Conservation (phyloP, 1,140 invertebrate genomes). For the Mycetomoellerius zeteki region DNA sequence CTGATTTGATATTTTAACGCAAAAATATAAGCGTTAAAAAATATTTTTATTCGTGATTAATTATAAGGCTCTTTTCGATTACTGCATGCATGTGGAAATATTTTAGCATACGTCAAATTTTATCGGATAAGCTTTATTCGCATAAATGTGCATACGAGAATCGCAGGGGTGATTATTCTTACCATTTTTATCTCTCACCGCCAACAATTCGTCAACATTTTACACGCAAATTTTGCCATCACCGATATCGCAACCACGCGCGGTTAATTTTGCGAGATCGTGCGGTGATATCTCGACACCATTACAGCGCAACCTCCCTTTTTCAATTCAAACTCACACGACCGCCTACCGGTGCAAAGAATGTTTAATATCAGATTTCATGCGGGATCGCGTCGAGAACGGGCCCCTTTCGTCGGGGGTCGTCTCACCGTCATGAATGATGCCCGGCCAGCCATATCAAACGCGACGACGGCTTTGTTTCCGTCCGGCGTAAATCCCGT, state of each 20-base stretch:
- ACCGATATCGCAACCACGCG: conserved; percentile 5
- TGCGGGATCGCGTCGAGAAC: conserved; percentile 71
- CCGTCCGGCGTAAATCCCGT: conserved; percentile 81
- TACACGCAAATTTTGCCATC: not conserved
- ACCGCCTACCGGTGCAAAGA: conserved; percentile 77
- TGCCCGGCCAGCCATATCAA: conserved; percentile 80
- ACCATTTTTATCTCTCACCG: not conserved
- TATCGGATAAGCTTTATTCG: not conserved
- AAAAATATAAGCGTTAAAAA: not conserved
- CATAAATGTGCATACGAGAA: not conserved
- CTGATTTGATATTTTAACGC: not conserved
- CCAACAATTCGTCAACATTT: conserved; percentile 4
- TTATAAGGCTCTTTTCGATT: not conserved
- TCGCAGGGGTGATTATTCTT: not conserved
- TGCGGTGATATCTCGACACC: not conserved
- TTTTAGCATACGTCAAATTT: not conserved
- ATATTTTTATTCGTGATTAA: not conserved
- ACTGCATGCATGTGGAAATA: not conserved
- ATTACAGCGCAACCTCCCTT: conserved; percentile 52
- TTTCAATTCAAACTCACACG: conserved; percentile 77
- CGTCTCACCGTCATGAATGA: conserved; percentile 35
- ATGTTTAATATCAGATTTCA: conserved; percentile 87
- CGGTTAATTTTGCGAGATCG: conserved; percentile 1
- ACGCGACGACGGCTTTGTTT: conserved; percentile 86
- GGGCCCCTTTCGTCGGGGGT: conserved; percentile 46